These are phyloP conservation scores for Eucera pruinosa DNA, from an alignment of 2,888 invertebrate genomes.

Conservation along the genomic window DNA sequence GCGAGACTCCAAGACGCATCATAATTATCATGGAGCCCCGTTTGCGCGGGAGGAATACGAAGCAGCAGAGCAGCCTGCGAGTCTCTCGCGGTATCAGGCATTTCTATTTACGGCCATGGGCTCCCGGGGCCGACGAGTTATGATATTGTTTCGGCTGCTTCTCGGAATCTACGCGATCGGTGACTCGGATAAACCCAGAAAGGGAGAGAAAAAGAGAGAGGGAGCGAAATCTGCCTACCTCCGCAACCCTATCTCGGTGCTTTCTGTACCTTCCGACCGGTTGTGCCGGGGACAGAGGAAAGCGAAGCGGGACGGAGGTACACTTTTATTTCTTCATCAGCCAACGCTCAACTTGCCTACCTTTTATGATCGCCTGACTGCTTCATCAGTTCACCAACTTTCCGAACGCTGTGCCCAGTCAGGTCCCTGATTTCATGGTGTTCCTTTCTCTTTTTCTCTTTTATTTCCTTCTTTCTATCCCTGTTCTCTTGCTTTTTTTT, in stretches of 20 bases:
- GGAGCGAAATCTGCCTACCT: slow-evolving; percentile 55
- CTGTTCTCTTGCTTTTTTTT: neutral
- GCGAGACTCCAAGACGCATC: slow-evolving; percentile 76
- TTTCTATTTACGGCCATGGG: slow-evolving; percentile 82
- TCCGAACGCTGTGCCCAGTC: slow-evolving; percentile 50
- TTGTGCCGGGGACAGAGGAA: slow-evolving; percentile 47
- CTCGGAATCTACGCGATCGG: slow-evolving; percentile 84
- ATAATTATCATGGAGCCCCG: slow-evolving; percentile 77
- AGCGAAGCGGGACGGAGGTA: slow-evolving; percentile 45
- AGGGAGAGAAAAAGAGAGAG: slow-evolving; percentile 55
- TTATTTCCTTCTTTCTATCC: neutral
- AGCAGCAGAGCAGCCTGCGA: slow-evolving; percentile 52
- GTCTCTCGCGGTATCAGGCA: slow-evolving; percentile 73
- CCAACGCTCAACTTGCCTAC: slow-evolving; percentile 70
- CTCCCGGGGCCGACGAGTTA: slow-evolving; percentile 81
- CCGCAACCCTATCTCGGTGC: slow-evolving; percentile 58
- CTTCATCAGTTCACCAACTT: slow-evolving; percentile 78
- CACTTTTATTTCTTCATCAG: slow-evolving; percentile 82
- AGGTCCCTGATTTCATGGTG: slow-evolving; percentile 38
- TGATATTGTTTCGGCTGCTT: slow-evolving; percentile 83
- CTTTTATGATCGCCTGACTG: slow-evolving; percentile 78
- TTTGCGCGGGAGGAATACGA: slow-evolving; percentile 70
- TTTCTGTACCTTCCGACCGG: slow-evolving; percentile 59
- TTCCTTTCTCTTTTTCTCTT: neutral
- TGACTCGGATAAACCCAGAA: slow-evolving; percentile 82